phyloP scores from a whole-genome alignment of 2,113 vertebrate species.

The Benitochromis conjunctus region DNA sequence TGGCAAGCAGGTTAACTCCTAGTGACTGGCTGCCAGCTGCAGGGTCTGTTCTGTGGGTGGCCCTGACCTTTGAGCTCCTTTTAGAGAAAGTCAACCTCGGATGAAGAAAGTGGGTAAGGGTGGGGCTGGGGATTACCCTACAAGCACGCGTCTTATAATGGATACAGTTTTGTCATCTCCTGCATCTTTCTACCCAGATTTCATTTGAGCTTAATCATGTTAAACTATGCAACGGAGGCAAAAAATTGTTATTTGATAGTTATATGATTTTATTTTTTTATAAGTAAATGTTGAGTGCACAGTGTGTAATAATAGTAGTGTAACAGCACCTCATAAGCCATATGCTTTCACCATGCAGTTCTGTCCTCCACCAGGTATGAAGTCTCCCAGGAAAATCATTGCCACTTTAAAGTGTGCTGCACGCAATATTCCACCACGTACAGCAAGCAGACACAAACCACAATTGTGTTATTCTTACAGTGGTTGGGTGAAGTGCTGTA shows the following conservation, averaged over 20 bases:
- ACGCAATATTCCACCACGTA: neutral
- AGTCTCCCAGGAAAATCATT: neutral
- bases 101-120: too few relatives aligned
- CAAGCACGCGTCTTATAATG: neutral
- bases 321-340: neutral
- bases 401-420: neutral
- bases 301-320: neutral
- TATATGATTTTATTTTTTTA: neutral
- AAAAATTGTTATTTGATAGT: neutral
- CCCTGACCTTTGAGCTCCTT: neutral
- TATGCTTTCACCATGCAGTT: neutral
- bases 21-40: neutral
- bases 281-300: neutral
- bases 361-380: neutral
- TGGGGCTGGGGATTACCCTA: neutral
- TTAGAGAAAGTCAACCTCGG: neutral
- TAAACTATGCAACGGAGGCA: neutral
- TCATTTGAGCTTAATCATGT: neutral
- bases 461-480: neutral
- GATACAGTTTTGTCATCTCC: neutral
- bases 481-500: neutral
- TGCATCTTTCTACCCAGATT: neutral
- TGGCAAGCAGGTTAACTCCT: neutral
- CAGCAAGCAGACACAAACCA: neutral
- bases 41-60: neutral